A percentile compares a stretch with the other conserved stretches of the same genome.
Conservation (phyloP, 2,113 vertebrate genomes). For the Propithecus coquereli region DNA sequence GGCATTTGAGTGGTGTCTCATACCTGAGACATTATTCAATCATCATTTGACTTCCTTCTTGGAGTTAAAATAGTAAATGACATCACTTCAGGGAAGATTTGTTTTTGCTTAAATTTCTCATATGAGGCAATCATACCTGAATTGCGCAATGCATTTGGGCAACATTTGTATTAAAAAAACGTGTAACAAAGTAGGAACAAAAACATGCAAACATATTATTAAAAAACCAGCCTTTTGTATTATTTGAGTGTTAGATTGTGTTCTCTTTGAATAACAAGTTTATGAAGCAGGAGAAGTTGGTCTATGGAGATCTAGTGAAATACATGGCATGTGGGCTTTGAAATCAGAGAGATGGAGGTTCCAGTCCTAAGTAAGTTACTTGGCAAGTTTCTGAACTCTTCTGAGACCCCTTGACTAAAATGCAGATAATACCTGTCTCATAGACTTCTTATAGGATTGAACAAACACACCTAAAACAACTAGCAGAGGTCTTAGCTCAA, state of each 20-base stretch:
- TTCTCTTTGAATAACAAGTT: neutral
- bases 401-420: neutral
- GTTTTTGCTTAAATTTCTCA: neutral
- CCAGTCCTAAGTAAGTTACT: neutral
- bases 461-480: neutral
- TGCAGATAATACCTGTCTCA: neutral
- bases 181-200: neutral
- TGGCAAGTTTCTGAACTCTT: neutral
- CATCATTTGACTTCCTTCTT: conserved; percentile 3
- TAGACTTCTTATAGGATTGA: neutral
- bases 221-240: neutral
- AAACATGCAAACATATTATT: neutral
- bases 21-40: neutral
- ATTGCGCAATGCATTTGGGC: neutral
- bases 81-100: neutral
- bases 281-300: neutral
- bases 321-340: neutral
- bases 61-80: conserved; percentile 3
- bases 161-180: neutral
- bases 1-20: neutral
- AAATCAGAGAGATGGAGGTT: neutral
- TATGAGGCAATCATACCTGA: conserved; percentile 2
- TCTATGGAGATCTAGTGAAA: neutral
- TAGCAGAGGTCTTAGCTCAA: neutral
- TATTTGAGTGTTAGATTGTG: neutral